Evolutionary conservation across 2,797 vertebrate species (phyloP), one percentile per base, ranked within the genome.

Genomic region (Cryptoprocta ferox): DNA sequence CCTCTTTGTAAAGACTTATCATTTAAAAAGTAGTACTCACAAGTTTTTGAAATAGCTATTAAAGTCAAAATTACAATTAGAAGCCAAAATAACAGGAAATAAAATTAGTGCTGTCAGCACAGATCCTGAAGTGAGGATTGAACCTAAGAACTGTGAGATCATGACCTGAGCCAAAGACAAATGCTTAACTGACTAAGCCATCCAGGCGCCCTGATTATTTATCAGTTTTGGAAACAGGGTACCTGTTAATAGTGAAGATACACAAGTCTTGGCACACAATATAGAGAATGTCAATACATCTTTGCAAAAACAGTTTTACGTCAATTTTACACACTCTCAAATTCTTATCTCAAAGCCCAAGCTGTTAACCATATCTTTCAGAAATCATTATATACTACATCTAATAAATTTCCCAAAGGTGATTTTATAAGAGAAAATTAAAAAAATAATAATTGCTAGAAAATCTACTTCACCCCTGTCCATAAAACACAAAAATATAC

Each of bases 261-360:
- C 80, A 97, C 87, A 96, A 93, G 96, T 95, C 91, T 97, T 98
- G 97, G 97, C 97, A 98, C 79, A 90, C 78, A 15, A 95, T 80
- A 97, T 1, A 97, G 95, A 96, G 94, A 98, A 98, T 76, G 56
- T 90, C 97, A 97, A 98, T 97, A 92, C 96, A 87, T 59, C 14
- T 88, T 97, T 97, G 92, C 88, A 96, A 97, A 98, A 97, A 90
- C 66, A 97, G 70, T 89, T 98, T 98, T 97, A 93, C 91, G 80
- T 98, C 98, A 98, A 97, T 98, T 98, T 98, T 98, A 98, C 93
- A 98, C 96, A 94, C 98, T 99, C 98, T 86, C 98, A 97, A 98
- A 98, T 98, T 98, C 97, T 99, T 99, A 99, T 99, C 98, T 98
- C 98, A 98, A 98, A 99, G 98, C 82, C 61, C 94, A 98, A 96